Percentiles rank a stretch among this genome's conserved stretches.
These are phyloP conservation scores for Archips crataeganus DNA, from an alignment of 2,888 invertebrate genomes.

Conservation along the genomic window DNA sequence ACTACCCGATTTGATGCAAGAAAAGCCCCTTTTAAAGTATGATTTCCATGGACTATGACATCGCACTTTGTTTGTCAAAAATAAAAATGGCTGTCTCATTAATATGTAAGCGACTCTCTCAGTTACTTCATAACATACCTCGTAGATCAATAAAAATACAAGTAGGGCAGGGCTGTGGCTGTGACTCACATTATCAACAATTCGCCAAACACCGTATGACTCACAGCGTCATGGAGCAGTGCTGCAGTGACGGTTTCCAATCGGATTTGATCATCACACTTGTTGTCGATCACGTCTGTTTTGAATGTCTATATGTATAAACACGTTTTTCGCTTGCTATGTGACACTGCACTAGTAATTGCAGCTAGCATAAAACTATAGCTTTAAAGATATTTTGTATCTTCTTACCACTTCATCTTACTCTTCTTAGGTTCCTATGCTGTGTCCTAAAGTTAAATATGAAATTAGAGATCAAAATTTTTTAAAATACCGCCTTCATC, in stretches of 20 bases:
- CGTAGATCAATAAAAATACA: slow-evolving; percentile 11
- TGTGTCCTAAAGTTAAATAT: too few species aligned
- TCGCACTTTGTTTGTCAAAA: too few species aligned
- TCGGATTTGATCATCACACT: slow-evolving; percentile 15
- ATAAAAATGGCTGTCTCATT: not conserved
- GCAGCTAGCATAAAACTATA: too few species aligned
- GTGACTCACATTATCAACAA: slow-evolving; percentile 17
- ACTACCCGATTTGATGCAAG: too few species aligned
- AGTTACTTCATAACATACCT: not conserved
- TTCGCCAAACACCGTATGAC: slow-evolving; percentile 12
- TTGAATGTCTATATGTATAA: not conserved
- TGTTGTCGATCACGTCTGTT: slow-evolving; percentile 3
- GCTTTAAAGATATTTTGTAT: too few species aligned
- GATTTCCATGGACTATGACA: too few species aligned
- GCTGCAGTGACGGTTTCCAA: not conserved
- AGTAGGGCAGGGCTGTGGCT: slow-evolving; percentile 9
- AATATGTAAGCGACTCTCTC: not conserved
- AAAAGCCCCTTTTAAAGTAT: too few species aligned
- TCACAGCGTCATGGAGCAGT: not conserved
- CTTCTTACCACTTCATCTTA: too few species aligned
- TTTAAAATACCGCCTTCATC: too few species aligned
- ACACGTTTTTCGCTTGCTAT: not conserved
- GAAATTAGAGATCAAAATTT: too few species aligned
- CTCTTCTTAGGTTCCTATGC: too few species aligned
- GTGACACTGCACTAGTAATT: too few species aligned